A percentile compares a stretch with the other conserved stretches of the same genome.
These are phyloP conservation scores for Stenoptilia bipunctidactyla DNA, from an alignment of 2,888 invertebrate species.

Conservation along the genomic window DNA sequence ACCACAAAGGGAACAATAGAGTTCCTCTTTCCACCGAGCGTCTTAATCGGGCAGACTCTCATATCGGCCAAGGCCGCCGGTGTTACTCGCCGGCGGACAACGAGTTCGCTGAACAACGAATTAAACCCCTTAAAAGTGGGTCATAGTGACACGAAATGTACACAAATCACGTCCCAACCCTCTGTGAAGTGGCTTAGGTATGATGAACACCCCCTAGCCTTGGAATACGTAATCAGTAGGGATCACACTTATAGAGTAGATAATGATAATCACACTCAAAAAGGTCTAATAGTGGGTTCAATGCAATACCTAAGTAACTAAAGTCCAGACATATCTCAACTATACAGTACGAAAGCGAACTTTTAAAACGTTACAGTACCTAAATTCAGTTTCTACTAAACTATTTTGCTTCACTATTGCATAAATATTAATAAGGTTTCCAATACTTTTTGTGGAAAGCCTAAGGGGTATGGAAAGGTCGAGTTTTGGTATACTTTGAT, in stretches of 20 bases:
- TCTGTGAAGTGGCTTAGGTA: not conserved
- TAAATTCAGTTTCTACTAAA: too few relatives aligned
- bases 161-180: not conserved
- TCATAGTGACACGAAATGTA: not conserved
- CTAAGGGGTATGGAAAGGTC: too few relatives aligned
- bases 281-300: too few relatives aligned
- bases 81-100: constrained; percentile 15
- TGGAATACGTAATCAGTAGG: not conserved
- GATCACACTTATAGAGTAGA: not conserved
- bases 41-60: constrained; percentile 43
- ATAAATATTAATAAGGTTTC: too few relatives aligned
- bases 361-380: too few relatives aligned
- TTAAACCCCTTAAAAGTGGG: not conserved
- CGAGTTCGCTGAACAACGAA: not conserved
- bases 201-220: not conserved
- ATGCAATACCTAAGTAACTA: too few relatives aligned
- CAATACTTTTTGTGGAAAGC: too few relatives aligned
- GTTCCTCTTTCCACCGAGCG: constrained; percentile 29
- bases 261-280: too few relatives aligned
- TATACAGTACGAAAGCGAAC: too few relatives aligned
- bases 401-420: too few relatives aligned
- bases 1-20: constrained; percentile 39
- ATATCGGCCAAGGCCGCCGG: constrained; percentile 53
- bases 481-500: too few relatives aligned
- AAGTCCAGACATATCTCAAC: too few relatives aligned